Base-by-base conservation (phyloP, 1,140 invertebrate genomes). In the Aricia agestis region DNA sequence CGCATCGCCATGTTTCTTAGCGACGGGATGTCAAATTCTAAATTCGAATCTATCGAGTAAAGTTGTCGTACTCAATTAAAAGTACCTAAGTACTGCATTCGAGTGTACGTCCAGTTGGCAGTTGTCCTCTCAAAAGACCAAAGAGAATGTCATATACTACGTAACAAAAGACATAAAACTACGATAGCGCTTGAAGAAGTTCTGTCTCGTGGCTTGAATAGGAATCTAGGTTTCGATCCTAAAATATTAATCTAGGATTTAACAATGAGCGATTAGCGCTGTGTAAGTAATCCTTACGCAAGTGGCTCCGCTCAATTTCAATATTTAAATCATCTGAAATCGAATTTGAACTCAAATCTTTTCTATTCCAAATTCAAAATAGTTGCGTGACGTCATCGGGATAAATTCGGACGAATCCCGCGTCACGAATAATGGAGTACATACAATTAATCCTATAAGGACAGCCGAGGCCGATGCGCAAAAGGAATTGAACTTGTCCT, bases 351-450 rank as follows among this genome's bases (percentile, higher is more conserved):
- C 41, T 66, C 66, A 66, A 66, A 52, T 67, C 36, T 19, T 15
- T 36, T 69, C 58, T 63, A 69, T 36, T 45, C 32, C 68, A 32
- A 69, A 45, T 67, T 67, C 41, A 63, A 69, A 69, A 57, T 13
- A 58, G 31, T 52, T 15, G 57, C 41, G 75, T 82, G 78, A 87
- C 85, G 87, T 89, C 87, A 87, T 84, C 76, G 36, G 81, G 78
- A 84, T 87, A 79, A 81, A 85, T 87, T 87, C 83, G 86, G 86
- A 76, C 65, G 73, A 83, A 79, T 82, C 81, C 78, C 74, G 82
- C 84, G 84, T 86, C 84, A 89, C 76, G 82, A 83, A 85, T 84
- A 75, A 73, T 74, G 69, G 76, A 78, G 76, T 77, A 73, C 70
- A 80, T 72, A 81, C 78, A 83, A 83, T 83, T 77, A 80, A 77